Evolutionary conservation across 2,888 invertebrate species (phyloP), one percentile per base, ranked within the genome.

Genomic region (Cheilosia vulpina): DNA sequence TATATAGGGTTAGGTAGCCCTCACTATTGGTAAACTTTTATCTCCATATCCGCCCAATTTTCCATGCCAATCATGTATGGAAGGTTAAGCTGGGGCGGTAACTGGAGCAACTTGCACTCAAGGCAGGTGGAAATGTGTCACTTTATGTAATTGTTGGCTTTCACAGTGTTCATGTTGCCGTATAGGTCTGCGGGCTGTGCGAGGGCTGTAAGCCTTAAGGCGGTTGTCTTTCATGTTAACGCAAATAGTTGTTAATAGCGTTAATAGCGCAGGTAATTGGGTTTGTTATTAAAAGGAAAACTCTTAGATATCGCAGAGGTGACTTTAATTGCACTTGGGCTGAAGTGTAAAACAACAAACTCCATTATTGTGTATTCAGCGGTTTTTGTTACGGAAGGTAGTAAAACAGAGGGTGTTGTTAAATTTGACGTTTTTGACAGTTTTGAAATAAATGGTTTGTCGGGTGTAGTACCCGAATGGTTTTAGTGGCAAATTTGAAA

Each of bases 111-210:
- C 17, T 19, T 19, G 41, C 47, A 7, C n/a, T 43, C 41, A 62
- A 66, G 65, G 41, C 77, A 78, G 78, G 69, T 71, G 78, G 41
- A 78, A 78, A 71, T 50, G 57, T 78, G 78, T 78, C 69, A 41
- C 47, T 34, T 77, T 77, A 77, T 68, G 76, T 68, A 77, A 71
- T 69, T 21, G 62, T 69, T 24, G 69, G 62, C 69, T 71, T 60
- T 73, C 31, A 21, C 24, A 41, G 24, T 24, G 60, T 55, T 17
- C 9, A 38, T 5, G 13, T 19, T n/a, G 13, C 2, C 11, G 34
- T 34, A 34, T 1, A 27, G 27, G 1, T 34, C 11, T 11, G 11
- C 34, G 17, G n/a, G 41, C 1, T 41, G 31, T 6, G 38, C 15
- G 7, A 9, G 7, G 15, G 27, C 17, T 24, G 43, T 11, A 24